Conservation (phyloP, 2,888 invertebrate species). For the Leptopilina myrica region DNA sequence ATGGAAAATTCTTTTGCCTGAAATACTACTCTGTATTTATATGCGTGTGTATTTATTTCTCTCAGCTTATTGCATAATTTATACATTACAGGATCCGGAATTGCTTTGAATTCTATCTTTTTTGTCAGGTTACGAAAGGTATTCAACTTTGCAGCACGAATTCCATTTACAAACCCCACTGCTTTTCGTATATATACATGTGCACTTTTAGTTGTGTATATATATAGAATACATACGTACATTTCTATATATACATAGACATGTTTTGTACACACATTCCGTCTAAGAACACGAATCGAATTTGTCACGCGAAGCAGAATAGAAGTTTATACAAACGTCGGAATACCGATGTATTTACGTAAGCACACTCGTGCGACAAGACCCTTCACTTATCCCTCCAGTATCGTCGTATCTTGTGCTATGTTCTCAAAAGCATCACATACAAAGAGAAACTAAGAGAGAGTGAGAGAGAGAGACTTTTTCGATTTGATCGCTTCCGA, state of each 20-base stretch:
- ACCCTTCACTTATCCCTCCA: conserved; percentile 31
- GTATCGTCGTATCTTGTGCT: conserved; percentile 33
- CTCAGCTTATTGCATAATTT: conserved; percentile 16
- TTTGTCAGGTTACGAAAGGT: conserved; percentile 25
- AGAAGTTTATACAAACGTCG: conserved; percentile 38
- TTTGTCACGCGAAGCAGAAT: conserved; percentile 38
- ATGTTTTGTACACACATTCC: conserved; percentile 30
- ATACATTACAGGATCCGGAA: background rate
- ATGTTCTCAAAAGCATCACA: conserved; percentile 29
- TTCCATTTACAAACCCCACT: conserved; percentile 33
- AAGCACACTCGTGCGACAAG: conserved; percentile 35
- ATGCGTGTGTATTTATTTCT: background rate
- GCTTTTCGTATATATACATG: background rate
- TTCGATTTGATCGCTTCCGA: conserved; percentile 24
- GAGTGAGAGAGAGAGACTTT: background rate
- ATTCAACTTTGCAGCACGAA: conserved; percentile 25
- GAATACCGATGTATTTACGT: conserved; percentile 35
- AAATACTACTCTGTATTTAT: background rate
- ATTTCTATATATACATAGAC: background rate
- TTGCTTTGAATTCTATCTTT: conserved; percentile 4
- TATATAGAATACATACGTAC: background rate
- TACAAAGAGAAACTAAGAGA: too few species aligned
- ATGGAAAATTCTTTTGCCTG: background rate
- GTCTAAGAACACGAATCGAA: conserved; percentile 37
- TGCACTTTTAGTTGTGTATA: conserved; percentile 16